Conservation (phyloP, 2,888 invertebrate species). For the Agrochola macilenta region DNA sequence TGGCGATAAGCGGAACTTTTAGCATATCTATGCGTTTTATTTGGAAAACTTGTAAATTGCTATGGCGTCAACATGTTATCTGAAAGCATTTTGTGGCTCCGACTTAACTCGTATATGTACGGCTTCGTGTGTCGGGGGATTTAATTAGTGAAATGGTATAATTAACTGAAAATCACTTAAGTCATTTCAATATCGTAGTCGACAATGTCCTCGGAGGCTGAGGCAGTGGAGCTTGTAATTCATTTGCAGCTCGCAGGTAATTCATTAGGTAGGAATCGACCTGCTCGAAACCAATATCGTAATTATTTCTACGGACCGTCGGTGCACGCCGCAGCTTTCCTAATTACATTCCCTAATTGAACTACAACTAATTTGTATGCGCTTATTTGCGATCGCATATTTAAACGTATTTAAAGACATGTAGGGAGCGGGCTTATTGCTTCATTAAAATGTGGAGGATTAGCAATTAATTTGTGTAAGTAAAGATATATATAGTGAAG, state of each 20-base stretch:
- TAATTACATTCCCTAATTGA: slow-evolving; percentile 82
- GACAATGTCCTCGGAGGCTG: slow-evolving; percentile 67
- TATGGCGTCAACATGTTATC: slow-evolving; percentile 34
- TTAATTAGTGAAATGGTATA: slow-evolving; percentile 64
- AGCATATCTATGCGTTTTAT: slow-evolving; percentile 64
- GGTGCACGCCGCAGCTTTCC: slow-evolving; percentile 68
- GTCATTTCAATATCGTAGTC: slow-evolving; percentile 62
- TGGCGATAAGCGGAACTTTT: slow-evolving; percentile 75
- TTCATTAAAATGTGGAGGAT: slow-evolving; percentile 28
- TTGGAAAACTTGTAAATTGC: slow-evolving; percentile 66
- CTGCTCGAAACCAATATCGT: slow-evolving; percentile 72
- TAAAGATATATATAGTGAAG: too few species aligned
- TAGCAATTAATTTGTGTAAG: slow-evolving; percentile 20
- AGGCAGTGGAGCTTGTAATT: slow-evolving; percentile 74
- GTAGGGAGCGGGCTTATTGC: slow-evolving; percentile 18
- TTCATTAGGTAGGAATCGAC: slow-evolving; percentile 78
- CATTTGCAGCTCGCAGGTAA: slow-evolving; percentile 78
- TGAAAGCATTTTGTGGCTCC: not conserved
- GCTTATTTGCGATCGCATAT: slow-evolving; percentile 52
- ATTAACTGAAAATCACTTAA: slow-evolving; percentile 67
- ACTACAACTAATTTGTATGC: slow-evolving; percentile 74
- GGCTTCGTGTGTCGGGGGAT: slow-evolving; percentile 14
- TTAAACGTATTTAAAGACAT: slow-evolving; percentile 45
- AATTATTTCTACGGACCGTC: slow-evolving; percentile 69
- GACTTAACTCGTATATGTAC: slow-evolving; percentile 16